phyloP scores from a whole-genome alignment of 2,113 vertebrate species.

The Silurus asotus region DNA sequence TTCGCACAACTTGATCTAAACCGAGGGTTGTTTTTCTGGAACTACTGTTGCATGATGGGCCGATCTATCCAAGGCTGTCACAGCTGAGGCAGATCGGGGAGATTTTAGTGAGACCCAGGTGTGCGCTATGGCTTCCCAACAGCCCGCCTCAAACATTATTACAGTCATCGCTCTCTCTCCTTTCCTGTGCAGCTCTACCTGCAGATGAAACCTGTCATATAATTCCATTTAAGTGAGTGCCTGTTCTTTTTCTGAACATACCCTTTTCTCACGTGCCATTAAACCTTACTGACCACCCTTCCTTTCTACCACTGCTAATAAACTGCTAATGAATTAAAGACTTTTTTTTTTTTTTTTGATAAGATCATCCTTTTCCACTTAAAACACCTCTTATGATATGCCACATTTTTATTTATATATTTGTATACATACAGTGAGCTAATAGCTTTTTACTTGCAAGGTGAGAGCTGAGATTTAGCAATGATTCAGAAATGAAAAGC shows the following conservation, averaged over 20 bases:
- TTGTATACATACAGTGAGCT: constrained; percentile 41
- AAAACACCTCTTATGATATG: constrained; percentile 59
- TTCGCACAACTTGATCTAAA: constrained; percentile 23
- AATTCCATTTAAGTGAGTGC: constrained; percentile 7
- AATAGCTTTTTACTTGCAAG: constrained; percentile 59
- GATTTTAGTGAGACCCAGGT: constrained; percentile 34
- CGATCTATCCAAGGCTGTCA: constrained; percentile 12
- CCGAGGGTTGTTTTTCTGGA: constrained; percentile 28
- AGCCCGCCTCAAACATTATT: constrained; percentile 41
- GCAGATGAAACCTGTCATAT: constrained; percentile 22
- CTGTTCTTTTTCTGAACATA: constrained; percentile 18
- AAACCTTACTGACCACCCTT: constrained; percentile 30
- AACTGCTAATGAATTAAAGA: constrained; percentile 39
- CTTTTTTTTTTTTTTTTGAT: constrained; percentile 31
- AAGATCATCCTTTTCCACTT: constrained; percentile 43
- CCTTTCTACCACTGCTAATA: constrained; percentile 1
- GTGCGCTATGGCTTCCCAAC: constrained; percentile 10
- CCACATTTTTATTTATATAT: constrained; percentile 37
- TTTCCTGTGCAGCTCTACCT: background rate
- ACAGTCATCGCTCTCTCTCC: constrained; percentile 17
- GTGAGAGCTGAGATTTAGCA: constrained; percentile 14
- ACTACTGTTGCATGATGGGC: constrained; percentile 29
- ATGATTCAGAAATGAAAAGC: constrained; percentile 47
- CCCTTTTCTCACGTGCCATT: constrained; percentile 34
- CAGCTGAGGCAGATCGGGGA: constrained; percentile 15